Conservation (phyloP, 2,888 invertebrate species). For the Meta bourneti region DNA sequence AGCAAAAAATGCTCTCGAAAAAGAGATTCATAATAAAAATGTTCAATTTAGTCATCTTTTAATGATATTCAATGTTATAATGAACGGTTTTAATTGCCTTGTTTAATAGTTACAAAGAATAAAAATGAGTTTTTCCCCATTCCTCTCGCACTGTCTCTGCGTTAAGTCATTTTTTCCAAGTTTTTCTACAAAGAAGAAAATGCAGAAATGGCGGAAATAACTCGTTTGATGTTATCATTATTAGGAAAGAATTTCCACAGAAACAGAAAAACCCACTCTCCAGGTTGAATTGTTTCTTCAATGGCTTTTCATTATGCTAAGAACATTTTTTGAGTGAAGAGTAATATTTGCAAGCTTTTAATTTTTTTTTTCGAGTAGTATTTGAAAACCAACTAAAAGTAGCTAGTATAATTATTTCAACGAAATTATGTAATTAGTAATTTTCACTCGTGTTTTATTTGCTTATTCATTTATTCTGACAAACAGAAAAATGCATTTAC, state of each 20-base stretch:
- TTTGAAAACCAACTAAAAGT: no score
- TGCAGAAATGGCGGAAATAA: background rate
- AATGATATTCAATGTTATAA: background rate
- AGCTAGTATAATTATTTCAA: no score
- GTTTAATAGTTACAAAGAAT: background rate
- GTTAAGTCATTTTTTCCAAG: background rate
- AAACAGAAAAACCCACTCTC: background rate
- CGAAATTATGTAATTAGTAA: no score
- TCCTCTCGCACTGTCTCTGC: background rate
- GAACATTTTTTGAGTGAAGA: no score
- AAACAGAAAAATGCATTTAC: no score
- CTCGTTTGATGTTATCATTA: background rate
- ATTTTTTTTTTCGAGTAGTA: no score
- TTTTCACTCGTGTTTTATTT: no score
- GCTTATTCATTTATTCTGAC: no score
- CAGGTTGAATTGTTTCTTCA: background rate
- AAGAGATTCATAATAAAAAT: background rate
- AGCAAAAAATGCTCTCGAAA: no score
- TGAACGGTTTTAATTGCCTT: background rate
- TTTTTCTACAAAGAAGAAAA: background rate
- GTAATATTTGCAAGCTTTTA: no score
- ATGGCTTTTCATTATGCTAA: background rate
- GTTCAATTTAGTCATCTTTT: background rate
- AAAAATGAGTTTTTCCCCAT: background rate
- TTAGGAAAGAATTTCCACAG: background rate